These are phyloP conservation scores for Tanypteryx hageni DNA, from an alignment of 2,888 invertebrate genomes.

Conservation along the genomic window DNA sequence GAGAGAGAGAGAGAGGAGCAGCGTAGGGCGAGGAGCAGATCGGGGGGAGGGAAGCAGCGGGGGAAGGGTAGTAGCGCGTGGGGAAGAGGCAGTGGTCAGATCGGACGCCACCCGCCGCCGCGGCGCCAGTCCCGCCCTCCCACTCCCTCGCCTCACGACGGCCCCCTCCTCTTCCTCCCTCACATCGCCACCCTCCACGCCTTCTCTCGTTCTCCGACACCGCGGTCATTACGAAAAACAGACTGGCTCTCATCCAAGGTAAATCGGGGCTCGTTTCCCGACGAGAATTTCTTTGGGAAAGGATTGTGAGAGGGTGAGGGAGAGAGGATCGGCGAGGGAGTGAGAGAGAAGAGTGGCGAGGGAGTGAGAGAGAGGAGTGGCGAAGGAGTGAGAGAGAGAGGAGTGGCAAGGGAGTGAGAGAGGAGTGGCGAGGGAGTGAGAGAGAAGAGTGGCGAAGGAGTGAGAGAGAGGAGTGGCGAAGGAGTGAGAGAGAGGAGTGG, in stretches of 20 bases:
- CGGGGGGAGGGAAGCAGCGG: neutral
- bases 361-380: neutral
- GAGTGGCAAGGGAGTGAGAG: neutral
- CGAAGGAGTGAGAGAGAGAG: neutral
- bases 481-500: neutral
- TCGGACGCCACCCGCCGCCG: conserved; percentile 16
- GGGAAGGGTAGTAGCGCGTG: neutral
- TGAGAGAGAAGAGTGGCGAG: neutral
- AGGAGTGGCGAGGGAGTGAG: neutral
- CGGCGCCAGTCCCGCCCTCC: neutral
- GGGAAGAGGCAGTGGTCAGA: neutral
- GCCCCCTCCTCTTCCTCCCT: neutral
- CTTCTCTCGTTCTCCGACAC: neutral
- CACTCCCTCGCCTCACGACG: neutral
- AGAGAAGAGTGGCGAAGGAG: neutral
- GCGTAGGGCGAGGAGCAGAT: neutral
- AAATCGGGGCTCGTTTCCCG: neutral
- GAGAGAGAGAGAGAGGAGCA: neutral
- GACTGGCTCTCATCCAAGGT: neutral
- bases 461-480: neutral
- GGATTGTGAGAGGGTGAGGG: neutral
- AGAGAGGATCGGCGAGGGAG: neutral
- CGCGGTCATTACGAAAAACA: conserved; percentile 26
- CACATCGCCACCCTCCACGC: neutral
- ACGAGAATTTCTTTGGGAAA: neutral